phyloP scores from a whole-genome alignment of 2,888 invertebrate species.

The Empis livida region DNA sequence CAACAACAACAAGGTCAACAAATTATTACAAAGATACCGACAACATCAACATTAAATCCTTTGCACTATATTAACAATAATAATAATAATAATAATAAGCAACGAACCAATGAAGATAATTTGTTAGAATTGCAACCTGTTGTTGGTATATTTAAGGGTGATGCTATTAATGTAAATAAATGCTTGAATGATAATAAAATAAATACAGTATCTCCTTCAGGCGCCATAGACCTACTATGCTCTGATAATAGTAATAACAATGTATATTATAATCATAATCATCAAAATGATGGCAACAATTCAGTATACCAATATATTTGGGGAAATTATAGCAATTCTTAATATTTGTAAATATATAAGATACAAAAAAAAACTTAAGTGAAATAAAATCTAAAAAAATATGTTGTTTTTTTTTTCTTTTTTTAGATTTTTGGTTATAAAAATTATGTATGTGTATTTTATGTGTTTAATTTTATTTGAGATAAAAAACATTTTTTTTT shows the following conservation, averaged over 20 bases:
- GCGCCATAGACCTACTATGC: neutral
- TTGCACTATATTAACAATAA: too few relatives aligned
- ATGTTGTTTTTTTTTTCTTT: too few relatives aligned
- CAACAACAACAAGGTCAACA: constrained; percentile 7
- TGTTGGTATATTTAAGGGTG: constrained; percentile 5
- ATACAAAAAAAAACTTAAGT: too few relatives aligned
- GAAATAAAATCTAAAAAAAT: too few relatives aligned
- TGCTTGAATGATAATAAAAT: constrained; percentile 8
- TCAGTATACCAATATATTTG: constrained; percentile 21
- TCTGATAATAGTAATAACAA: neutral
- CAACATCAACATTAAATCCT: constrained; percentile 1
- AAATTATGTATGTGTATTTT: too few relatives aligned
- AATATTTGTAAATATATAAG: constrained; percentile 8
- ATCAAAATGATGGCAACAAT: neutral
- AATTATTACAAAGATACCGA: constrained; percentile 5
- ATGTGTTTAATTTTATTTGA: too few relatives aligned
- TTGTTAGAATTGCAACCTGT: constrained; percentile 19
- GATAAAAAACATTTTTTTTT: too few relatives aligned
- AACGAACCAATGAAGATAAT: constrained; percentile 15
- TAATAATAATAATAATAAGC: constrained; percentile 3
- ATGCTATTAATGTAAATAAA: neutral
- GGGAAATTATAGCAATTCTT: constrained; percentile 29
- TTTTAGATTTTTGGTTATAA: too few relatives aligned
- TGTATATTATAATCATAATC: neutral
- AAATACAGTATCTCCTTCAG: neutral